Evolutionary conservation across 2,113 vertebrate genomes (phyloP), one percentile per base, ranked within the genome.

Genomic region (Chloropsis hardwickii): DNA sequence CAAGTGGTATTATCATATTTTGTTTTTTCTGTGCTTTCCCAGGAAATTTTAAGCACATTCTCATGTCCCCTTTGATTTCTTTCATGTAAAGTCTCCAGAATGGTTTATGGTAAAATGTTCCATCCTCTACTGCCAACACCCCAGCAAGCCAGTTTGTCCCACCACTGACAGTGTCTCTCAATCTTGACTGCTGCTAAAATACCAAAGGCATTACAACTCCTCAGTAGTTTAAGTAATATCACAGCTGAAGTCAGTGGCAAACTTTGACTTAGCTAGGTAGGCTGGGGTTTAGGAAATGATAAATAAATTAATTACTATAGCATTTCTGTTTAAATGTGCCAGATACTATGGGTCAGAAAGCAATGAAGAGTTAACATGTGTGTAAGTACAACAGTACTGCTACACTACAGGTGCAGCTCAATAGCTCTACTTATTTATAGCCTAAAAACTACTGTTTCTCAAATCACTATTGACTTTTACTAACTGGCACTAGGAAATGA

Each of bases 21-120:
- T 91, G 56, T 71, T 91, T 86, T 70, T 50, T 70, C 83, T 56
- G 12, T 62, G 90, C 56, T 91, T 92, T 91, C 88, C 80, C 83
- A 94, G 72, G 81, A 65, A 89, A 90, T 81, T 83, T 94, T 70
- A 81, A 95, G 86, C 28, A 86, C 40, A 44, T 84, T 89, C 57
- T 91, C 69, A 91, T 60, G 47, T 71, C 81, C 23, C 17, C 25
- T 88, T 86, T 51, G 16, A 84, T 95, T 88, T 86, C 56, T 62
- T 81, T 86, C 40, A 78, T 27, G 31, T 71, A 69, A 94, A 81
- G 71, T 60, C 44, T 89, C 53, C 47, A 86, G 57, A 60, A 74
- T 37, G 22, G n/a, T 79, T 37, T 51, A 84, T 3, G 25, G 69
- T 57, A 94, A 90, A 92, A 90, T 37, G 50, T 88, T 92, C 76